These are phyloP conservation scores for Sebastes aleutianus DNA, from an alignment of 2,797 vertebrate genomes.

Conservation along the genomic window DNA sequence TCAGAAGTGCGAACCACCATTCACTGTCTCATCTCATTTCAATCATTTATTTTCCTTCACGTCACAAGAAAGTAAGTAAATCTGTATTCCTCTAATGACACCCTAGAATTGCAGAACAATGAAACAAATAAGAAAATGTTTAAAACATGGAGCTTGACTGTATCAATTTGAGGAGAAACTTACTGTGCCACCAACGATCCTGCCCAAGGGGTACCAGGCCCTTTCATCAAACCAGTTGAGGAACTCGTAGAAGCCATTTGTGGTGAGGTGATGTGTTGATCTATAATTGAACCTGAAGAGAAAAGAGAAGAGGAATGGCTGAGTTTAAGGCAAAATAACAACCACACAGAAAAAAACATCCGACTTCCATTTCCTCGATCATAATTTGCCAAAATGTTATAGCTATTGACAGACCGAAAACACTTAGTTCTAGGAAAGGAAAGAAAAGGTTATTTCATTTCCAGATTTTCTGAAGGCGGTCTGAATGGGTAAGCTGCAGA, in stretches of 20 bases:
- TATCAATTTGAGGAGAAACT: slow-evolving; percentile 71
- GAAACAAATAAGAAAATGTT: not conserved
- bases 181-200: slow-evolving; percentile 98
- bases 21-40: not conserved
- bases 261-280: slow-evolving; percentile 97
- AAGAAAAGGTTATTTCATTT: slow-evolving; percentile 39
- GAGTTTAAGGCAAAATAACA: not conserved
- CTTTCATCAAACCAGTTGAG: slow-evolving; percentile 99
- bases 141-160: not conserved
- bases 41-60: not conserved
- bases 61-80: not conserved
- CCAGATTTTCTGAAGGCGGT: slow-evolving; percentile 30
- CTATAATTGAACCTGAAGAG: slow-evolving; percentile 95
- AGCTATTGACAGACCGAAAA: slow-evolving; percentile 12
- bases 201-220: slow-evolving; percentile 97
- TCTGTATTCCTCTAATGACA: not conserved
- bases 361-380: slow-evolving; percentile 15
- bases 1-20: not conserved
- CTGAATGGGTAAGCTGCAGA: slow-evolving; percentile 16
- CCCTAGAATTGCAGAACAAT: not conserved
- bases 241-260: slow-evolving; percentile 98
- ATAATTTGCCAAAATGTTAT: not conserved
- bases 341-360: slow-evolving; percentile 1
- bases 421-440: slow-evolving; percentile 6
- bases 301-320: slow-evolving; percentile 5